Base-by-base conservation (phyloP, 2,113 vertebrate genomes). In the Alethe castanea region DNA sequence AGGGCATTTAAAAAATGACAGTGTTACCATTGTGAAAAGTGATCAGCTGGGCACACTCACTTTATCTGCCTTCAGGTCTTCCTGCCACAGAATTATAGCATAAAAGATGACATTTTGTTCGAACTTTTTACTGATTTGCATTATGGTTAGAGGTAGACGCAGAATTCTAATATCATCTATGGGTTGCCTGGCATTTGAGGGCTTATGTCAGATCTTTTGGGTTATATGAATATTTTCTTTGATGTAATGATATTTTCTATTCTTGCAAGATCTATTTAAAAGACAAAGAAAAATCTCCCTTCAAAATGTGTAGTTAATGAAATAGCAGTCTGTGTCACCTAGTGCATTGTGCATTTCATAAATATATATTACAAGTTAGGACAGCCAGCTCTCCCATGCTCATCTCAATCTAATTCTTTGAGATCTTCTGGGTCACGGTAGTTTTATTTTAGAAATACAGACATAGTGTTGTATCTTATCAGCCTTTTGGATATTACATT, bases 181-280 rank as follows among this genome's bases (percentile, higher is more conserved):
- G 6, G 29, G 33, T 69, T 91, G 73, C 60, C 72, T 97, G 87
- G 66, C 79, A 89, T 97, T 95, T 92, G 61, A 84, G 52, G 64
- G 86, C 65, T 96, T 92, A 90, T 95, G 85, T 78, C 81, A 94
- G 93, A 86, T 93, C 81, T 91, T 88, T 64, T 78, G 67, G 76
- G 92, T 93, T 97, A 88, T 64, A 93, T 88, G 85, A 95, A 95
- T 96, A 94, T 91, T 84, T 95, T 81, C 82, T 93, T 97, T 95
- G 86, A 94, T 94, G 73, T 92, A 95, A 92, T 42, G 80, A 42
- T 84, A 86, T 77, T 72, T 86, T 82, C 92, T 88, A 88, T 64
- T 93, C 81, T 86, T 90, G 83, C 59, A 95, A 86, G 48, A 84
- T n/a, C 62, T 81, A 94, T 90, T 95, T 94, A 86, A 97, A 95